phyloP scores from a whole-genome alignment of 2,888 invertebrate genomes.

The Mylabris sibirica region DNA sequence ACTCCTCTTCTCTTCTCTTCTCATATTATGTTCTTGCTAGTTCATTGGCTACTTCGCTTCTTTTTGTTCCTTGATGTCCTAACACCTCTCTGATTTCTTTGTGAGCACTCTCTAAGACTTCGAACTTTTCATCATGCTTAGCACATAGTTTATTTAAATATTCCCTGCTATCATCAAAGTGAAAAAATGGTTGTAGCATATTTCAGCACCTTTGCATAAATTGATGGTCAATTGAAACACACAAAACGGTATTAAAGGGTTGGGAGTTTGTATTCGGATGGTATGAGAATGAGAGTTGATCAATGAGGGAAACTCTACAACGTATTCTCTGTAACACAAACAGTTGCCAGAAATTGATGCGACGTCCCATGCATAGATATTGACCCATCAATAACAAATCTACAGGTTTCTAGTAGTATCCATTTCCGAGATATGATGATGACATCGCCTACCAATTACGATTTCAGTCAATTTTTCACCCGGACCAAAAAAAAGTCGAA shows the following conservation, averaged over 20 bases:
- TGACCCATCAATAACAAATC: conserved; percentile 40
- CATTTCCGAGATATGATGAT: conserved; percentile 25
- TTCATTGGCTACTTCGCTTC: no score
- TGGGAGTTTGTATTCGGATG: neutral
- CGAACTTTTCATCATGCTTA: no score
- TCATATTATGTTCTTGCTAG: no score
- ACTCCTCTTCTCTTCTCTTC: no score
- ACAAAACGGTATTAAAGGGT: no score
- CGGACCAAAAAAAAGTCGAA: neutral
- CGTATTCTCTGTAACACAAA: neutral
- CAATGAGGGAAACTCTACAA: neutral
- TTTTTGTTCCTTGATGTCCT: no score
- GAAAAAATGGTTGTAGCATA: neutral
- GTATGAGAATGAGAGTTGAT: neutral
- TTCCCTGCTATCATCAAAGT: neutral
- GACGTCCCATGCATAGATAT: conserved; percentile 39
- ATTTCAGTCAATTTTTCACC: conserved; percentile 36
- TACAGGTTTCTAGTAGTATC: conserved; percentile 36
- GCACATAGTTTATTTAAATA: no score
- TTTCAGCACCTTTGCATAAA: neutral
- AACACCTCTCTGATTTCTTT: no score
- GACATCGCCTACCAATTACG: conserved; percentile 28
- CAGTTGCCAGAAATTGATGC: neutral
- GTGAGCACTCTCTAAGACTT: no score
- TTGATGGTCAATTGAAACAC: neutral